Percentiles rank a stretch among this genome's conserved stretches.
phyloP scores from a whole-genome alignment of 2,113 vertebrate genomes.

The Columba livia region DNA sequence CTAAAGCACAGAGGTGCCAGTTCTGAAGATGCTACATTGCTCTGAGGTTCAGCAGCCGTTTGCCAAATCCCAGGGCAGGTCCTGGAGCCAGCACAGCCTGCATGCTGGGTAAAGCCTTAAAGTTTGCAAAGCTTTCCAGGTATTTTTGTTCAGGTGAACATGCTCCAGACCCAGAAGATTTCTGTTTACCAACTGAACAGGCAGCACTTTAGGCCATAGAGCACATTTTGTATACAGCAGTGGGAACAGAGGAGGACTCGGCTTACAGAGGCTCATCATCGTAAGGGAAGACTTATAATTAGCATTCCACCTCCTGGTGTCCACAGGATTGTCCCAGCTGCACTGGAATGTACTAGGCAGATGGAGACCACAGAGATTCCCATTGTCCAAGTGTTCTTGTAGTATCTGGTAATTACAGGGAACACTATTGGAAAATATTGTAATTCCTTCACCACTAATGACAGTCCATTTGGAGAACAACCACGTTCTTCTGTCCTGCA shows the following conservation, averaged over 20 bases:
- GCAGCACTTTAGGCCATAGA: background rate
- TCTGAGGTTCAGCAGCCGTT: background rate
- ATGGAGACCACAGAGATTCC: background rate
- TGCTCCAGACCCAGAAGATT: background rate
- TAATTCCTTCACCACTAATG: background rate
- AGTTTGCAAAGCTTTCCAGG: background rate
- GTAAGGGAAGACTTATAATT: background rate
- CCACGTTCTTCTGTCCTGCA: background rate
- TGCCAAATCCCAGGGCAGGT: background rate
- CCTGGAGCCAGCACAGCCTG: background rate
- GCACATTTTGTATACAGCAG: background rate
- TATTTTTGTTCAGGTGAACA: background rate
- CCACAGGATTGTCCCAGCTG: background rate
- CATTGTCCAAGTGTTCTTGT: background rate
- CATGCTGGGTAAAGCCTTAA: background rate
- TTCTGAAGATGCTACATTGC: background rate
- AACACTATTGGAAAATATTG: background rate
- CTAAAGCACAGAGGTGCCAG: background rate
- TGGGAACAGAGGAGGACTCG: fast-evolving
- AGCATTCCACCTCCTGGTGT: background rate
- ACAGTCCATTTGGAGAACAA: background rate
- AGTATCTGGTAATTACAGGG: conserved; percentile 1
- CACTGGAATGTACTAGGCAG: background rate
- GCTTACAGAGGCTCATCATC: background rate
- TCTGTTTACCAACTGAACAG: background rate